Evolutionary conservation across 2,797 vertebrate species (phyloP).

Genomic region (Sarcophilus harrisii): DNA sequence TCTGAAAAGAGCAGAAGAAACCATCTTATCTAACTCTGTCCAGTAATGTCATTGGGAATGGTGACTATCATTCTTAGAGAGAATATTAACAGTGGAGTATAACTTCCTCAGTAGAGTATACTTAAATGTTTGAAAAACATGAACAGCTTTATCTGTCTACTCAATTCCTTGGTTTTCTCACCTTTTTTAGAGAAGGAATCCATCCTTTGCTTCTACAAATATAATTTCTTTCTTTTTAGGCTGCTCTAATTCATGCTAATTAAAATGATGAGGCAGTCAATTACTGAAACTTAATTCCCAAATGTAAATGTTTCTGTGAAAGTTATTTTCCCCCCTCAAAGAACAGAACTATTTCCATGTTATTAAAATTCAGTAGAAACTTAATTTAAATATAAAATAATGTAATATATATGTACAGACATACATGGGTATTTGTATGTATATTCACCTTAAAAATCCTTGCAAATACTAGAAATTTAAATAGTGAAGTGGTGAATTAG

Average conservation of each 20-base stretch:
- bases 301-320: slow-evolving; percentile 84
- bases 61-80: neutral
- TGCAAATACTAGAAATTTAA: slow-evolving; percentile 62
- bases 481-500: slow-evolving; percentile 34
- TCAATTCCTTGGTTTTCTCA: slow-evolving; percentile 19
- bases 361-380: slow-evolving; percentile 75
- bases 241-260: slow-evolving; percentile 71
- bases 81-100: neutral
- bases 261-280: slow-evolving; percentile 79
- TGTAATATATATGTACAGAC: neutral
- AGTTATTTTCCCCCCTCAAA: slow-evolving; percentile 80
- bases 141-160: neutral
- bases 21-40: neutral
- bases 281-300: slow-evolving; percentile 80
- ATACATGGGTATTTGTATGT: neutral
- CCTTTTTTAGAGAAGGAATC: slow-evolving; percentile 12
- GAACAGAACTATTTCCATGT: slow-evolving; percentile 72
- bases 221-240: slow-evolving; percentile 63
- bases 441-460: slow-evolving; percentile 66
- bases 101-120: too few relatives aligned
- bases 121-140: neutral
- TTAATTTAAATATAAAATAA: slow-evolving; percentile 25
- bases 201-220: slow-evolving; percentile 56
- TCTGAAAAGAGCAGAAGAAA: slow-evolving; percentile 5
- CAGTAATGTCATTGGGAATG: neutral